phyloP scores from a whole-genome alignment of 2,888 invertebrate genomes.

The Camponotus fellah region DNA sequence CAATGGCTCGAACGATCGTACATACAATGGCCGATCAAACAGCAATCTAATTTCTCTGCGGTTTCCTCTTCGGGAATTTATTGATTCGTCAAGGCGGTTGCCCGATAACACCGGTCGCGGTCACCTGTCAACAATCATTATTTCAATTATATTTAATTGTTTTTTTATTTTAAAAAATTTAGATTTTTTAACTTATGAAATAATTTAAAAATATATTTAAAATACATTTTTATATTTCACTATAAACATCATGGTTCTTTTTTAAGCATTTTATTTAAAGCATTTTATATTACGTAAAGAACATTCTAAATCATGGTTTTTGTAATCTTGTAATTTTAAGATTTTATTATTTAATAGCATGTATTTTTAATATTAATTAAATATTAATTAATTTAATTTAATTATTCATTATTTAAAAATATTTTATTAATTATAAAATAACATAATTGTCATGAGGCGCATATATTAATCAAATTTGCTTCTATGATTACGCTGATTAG shows the following conservation, averaged over 20 bases:
- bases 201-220: not conserved
- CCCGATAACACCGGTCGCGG: conserved; percentile 12
- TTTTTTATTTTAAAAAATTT: not conserved
- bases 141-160: conserved; percentile 2
- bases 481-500: not conserved
- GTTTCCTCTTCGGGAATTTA: conserved; percentile 51
- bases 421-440: conserved; percentile 7
- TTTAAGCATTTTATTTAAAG: not conserved
- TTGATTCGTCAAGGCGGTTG: conserved; percentile 53
- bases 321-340: not conserved
- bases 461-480: not conserved
- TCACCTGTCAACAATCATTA: conserved; percentile 57
- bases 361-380: conserved; percentile 8
- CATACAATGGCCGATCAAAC: conserved; percentile 42
- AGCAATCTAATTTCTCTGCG: conserved; percentile 53
- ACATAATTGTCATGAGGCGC: not conserved
- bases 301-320: not conserved
- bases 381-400: too few relatives aligned
- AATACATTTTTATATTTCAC: not conserved
- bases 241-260: not conserved
- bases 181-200: not conserved
- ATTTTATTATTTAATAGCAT: not conserved
- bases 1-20: not conserved
- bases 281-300: not conserved
- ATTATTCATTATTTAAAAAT: not conserved